Evolutionary conservation across 1,140 invertebrate genomes (phyloP).

Genomic region (Hormaphis cornu): DNA sequence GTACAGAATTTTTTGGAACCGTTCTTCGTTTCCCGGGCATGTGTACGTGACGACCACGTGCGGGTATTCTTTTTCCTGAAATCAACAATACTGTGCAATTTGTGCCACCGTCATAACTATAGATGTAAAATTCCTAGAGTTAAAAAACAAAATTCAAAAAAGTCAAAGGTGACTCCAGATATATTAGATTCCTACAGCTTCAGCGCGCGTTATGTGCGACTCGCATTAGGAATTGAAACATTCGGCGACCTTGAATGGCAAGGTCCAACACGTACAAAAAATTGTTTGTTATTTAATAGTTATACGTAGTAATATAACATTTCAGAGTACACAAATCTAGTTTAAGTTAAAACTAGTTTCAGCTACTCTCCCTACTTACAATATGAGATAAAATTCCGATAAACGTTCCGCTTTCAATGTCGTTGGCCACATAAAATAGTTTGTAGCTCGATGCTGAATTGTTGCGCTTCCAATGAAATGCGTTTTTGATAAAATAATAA

Average conservation of each 20-base stretch:
- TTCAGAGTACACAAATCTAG: too few species aligned
- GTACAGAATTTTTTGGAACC: slow-evolving; percentile 14
- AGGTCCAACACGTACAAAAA: too few species aligned
- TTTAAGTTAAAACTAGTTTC: too few species aligned
- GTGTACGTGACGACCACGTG: slow-evolving; percentile 33
- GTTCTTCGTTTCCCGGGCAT: slow-evolving; percentile 22
- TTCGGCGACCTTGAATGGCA: background rate
- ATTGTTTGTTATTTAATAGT: too few species aligned
- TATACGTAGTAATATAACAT: too few species aligned
- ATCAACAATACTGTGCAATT: slow-evolving; percentile 17
- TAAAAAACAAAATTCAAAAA: background rate
- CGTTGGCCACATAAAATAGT: slow-evolving; percentile 28
- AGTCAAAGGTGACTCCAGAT: background rate
- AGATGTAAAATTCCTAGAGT: slow-evolving; percentile 1
- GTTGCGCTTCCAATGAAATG: slow-evolving; percentile 31
- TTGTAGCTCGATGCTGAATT: slow-evolving; percentile 18
- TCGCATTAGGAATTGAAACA: background rate
- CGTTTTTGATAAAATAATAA: slow-evolving; percentile 36
- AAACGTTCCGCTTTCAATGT: slow-evolving; percentile 34
- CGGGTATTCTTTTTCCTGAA: slow-evolving; percentile 18
- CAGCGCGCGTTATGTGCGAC: too few species aligned
- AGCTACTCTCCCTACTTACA: background rate
- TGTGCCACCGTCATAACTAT: background rate
- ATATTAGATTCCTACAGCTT: too few species aligned
- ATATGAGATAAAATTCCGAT: slow-evolving; percentile 28